Evolutionary conservation across 1,140 invertebrate species (phyloP), one percentile per base, ranked within the genome.

Genomic region (Tyrophagus putrescentiae): DNA sequence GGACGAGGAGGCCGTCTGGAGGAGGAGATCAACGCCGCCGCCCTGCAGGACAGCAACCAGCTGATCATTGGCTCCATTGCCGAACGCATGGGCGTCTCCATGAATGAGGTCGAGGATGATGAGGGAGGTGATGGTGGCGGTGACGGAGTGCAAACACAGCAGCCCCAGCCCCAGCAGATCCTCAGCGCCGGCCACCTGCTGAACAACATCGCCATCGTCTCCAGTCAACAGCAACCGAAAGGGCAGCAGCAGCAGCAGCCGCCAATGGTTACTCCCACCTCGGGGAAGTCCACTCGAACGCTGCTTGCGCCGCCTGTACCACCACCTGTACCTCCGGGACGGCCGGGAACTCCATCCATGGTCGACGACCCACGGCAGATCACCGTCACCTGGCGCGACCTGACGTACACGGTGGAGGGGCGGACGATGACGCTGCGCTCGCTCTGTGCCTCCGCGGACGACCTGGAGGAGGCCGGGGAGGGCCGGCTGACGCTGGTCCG

Each of bases 311-410:
- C n/a, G n/a, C n/a, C n/a, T n/a, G n/a, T n/a, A n/a, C n/a, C n/a
- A n/a, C n/a, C n/a, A n/a, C n/a, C n/a, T n/a, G n/a, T n/a, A n/a
- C n/a, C n/a, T n/a, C n/a, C n/a, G n/a, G n/a, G n/a, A n/a, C n/a
- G n/a, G n/a, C n/a, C n/a, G n/a, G n/a, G n/a, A n/a, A n/a, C n/a
- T n/a, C n/a, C n/a, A n/a, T n/a, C n/a, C n/a, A n/a, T n/a, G n/a
- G n/a, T n/a, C n/a, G n/a, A n/a, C n/a, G n/a, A n/a, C n/a, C n/a
- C n/a, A n/a, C n/a, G n/a, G n/a, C n/a, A n/a, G n/a, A 45, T 59
- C 6, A 28, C 11, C 6, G 57, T 59, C 2, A 28, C 39, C 13
- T 59, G 57, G 57, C 57, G 39, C 33, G 34, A 45, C 32, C 57
- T 59, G 2, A 27, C 34, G 28, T 59, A 59, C 25, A 4, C 39